Percentiles rank a stretch among this genome's conserved stretches.
Conservation (phyloP, 2,888 invertebrate genomes). For the Clunio marinus region DNA sequence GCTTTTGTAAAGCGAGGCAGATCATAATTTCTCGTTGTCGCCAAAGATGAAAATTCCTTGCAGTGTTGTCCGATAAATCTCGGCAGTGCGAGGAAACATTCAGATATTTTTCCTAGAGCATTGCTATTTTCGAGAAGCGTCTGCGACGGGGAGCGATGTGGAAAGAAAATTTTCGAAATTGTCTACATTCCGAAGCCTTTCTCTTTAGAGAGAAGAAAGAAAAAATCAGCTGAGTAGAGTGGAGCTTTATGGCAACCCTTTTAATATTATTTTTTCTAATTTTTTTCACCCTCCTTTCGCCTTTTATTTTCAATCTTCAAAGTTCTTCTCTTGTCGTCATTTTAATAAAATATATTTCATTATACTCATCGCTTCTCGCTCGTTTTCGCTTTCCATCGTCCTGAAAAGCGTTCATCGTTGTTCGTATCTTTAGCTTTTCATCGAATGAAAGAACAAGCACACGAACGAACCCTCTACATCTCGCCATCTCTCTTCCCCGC, state of each 20-base stretch:
- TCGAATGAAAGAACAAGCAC: no score
- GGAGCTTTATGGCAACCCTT: constrained; percentile 31
- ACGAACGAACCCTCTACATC: no score
- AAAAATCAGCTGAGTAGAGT: not conserved
- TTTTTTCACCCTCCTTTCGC: not conserved
- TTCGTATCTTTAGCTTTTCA: not conserved
- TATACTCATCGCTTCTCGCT: constrained; percentile 34
- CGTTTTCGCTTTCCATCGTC: constrained; percentile 18
- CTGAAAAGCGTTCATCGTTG: not conserved
- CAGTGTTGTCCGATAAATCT: constrained; percentile 37
- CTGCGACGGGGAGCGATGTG: constrained; percentile 33
- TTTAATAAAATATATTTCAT: constrained; percentile 39
- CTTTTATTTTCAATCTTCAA: not conserved
- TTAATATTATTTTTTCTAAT: not conserved
- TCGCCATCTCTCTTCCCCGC: not conserved
- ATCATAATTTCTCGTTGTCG: not conserved
- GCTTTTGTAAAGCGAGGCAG: no score
- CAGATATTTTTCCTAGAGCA: constrained; percentile 25
- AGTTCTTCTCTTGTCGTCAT: constrained; percentile 7
- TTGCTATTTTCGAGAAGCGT: constrained; percentile 11
- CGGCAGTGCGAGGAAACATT: constrained; percentile 27
- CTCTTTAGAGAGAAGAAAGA: no score
- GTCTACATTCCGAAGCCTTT: constrained; percentile 29
- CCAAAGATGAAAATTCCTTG: not conserved
- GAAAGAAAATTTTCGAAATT: constrained; percentile 28